These are phyloP conservation scores for Gisinianus flammeolus DNA, from an alignment of 2,888 invertebrate genomes.

Conservation along the genomic window DNA sequence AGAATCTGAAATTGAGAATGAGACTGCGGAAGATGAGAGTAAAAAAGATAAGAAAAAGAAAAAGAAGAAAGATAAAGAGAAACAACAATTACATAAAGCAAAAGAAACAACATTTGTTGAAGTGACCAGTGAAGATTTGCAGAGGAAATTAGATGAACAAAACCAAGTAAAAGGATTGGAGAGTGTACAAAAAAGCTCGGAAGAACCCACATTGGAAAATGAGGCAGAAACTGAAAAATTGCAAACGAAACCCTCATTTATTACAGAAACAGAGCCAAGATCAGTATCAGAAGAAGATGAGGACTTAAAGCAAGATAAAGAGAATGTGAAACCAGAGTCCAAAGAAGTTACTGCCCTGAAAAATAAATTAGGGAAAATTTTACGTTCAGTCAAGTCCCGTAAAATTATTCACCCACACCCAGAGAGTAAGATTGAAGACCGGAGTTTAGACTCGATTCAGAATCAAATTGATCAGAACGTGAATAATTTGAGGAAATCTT, in stretches of 20 bases:
- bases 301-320: background rate
- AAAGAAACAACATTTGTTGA: slow-evolving; percentile 57
- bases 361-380: slow-evolving; percentile 15
- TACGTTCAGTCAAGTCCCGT: background rate
- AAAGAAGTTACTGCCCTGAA: slow-evolving; percentile 13
- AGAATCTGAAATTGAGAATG: background rate
- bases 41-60: slow-evolving; percentile 23
- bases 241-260: background rate
- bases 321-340: background rate
- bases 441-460: background rate
- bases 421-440: background rate
- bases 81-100: slow-evolving; percentile 19
- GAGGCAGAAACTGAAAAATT: slow-evolving; percentile 2
- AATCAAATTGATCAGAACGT: background rate
- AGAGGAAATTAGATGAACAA: background rate
- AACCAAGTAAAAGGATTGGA: background rate
- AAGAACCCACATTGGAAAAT: background rate
- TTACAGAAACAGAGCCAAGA: too few relatives aligned
- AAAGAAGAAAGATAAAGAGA: slow-evolving; percentile 23
- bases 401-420: background rate
- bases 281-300: background rate
- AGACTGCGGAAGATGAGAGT: background rate
- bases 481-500: slow-evolving; percentile 61
- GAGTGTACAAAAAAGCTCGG: background rate
- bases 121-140: slow-evolving; percentile 63